Percentiles rank a stretch among this genome's conserved stretches.
Conservation (phyloP, 2,888 invertebrate genomes). For the Patella caerulea region DNA sequence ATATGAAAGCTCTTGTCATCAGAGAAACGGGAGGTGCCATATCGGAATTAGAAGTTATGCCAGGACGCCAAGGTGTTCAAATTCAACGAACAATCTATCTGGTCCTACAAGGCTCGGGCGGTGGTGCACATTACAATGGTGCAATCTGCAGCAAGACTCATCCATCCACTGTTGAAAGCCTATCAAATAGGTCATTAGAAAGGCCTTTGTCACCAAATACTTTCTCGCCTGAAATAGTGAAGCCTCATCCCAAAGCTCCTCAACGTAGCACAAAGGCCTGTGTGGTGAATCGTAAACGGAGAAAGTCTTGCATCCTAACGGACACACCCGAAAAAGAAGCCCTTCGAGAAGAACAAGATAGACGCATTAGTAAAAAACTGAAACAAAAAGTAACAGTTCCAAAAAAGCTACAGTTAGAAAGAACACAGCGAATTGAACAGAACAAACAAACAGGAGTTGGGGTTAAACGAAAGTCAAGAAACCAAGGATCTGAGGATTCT, state of each 20-base stretch:
- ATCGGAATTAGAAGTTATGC: slow-evolving; percentile 16
- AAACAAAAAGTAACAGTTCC: not conserved
- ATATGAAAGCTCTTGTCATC: slow-evolving; percentile 29
- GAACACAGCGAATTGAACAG: too few species aligned
- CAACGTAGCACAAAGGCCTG: slow-evolving; percentile 11
- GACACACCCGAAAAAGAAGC: slow-evolving; percentile 33
- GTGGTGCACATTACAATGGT: slow-evolving; percentile 24
- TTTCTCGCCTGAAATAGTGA: slow-evolving; percentile 23
- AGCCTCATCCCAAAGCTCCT: slow-evolving; percentile 27
- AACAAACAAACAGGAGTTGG: too few species aligned
- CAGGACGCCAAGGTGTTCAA: slow-evolving; percentile 20
- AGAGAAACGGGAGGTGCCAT: slow-evolving; percentile 14
- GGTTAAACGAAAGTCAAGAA: not conserved
- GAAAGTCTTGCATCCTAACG: slow-evolving; percentile 28
- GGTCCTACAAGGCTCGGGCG: slow-evolving; percentile 21
- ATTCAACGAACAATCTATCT: slow-evolving; percentile 14
- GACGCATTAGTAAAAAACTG: not conserved
- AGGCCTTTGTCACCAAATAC: not conserved
- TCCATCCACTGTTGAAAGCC: not conserved
- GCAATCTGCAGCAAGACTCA: slow-evolving; percentile 13
- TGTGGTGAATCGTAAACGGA: slow-evolving; percentile 21
- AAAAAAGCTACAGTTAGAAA: too few species aligned
- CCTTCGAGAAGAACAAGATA: slow-evolving; percentile 23
- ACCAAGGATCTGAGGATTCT: slow-evolving; percentile 13
- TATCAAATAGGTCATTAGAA: not conserved